These are phyloP conservation scores for Xiphorhynchus elegans DNA, from an alignment of 2,113 vertebrate genomes.

Conservation along the genomic window DNA sequence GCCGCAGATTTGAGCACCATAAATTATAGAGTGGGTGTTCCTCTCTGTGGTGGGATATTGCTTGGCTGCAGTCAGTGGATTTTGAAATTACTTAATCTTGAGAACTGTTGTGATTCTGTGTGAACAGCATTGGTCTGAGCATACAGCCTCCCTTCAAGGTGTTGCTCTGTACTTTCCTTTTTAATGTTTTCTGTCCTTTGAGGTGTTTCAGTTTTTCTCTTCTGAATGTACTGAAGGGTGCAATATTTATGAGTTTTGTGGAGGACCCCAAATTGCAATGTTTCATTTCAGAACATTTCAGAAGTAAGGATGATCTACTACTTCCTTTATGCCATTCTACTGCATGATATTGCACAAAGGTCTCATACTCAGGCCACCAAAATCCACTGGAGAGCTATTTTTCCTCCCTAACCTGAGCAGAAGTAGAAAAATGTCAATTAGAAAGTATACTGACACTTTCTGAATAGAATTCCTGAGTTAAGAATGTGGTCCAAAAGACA, in stretches of 20 bases:
- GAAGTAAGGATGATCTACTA: neutral
- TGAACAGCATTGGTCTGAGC: neutral
- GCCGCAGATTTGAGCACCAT: neutral
- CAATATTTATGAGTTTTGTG: neutral
- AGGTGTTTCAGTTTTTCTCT: neutral
- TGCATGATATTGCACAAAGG: neutral
- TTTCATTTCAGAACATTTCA: neutral
- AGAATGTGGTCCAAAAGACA: neutral
- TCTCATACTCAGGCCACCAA: neutral
- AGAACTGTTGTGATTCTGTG: neutral
- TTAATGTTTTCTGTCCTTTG: neutral
- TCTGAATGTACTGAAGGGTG: neutral
- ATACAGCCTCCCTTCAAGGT: accelerated
- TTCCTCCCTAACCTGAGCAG: neutral
- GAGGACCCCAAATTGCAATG: neutral
- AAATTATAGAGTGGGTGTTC: neutral
- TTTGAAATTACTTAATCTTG: neutral
- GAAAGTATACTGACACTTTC: neutral
- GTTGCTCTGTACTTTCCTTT: neutral
- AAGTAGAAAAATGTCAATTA: neutral
- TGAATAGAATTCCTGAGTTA: neutral
- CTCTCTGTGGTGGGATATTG: neutral
- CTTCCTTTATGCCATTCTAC: neutral
- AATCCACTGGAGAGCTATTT: neutral
- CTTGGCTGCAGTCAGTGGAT: neutral